phyloP scores from a whole-genome alignment of 2,888 invertebrate genomes.

The Dicyrtomina minuta region DNA sequence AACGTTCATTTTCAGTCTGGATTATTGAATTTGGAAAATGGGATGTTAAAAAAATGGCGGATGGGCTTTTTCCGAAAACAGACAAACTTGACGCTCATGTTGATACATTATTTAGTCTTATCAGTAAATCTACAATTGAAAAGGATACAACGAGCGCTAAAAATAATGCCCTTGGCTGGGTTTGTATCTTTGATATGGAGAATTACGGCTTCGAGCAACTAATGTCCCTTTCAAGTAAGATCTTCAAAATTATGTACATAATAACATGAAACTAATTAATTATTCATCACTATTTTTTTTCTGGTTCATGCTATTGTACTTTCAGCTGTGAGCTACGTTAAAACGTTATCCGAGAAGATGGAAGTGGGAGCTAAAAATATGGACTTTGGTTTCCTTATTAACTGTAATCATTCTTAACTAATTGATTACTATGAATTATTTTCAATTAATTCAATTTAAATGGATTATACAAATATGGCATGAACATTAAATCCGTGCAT shows the following conservation, averaged over 20 bases:
- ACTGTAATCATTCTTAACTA: background rate
- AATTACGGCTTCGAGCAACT: slow-evolving; percentile 7
- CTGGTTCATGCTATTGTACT: no score
- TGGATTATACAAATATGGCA: no score
- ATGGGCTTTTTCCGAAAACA: no score
- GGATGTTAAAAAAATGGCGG: no score
- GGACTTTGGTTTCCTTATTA: slow-evolving; percentile 6
- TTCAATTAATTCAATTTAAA: no score
- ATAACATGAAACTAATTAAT: background rate
- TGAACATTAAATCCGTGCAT: no score
- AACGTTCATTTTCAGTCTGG: no score
- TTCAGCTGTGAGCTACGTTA: no score
- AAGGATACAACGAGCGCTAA: slow-evolving; percentile 7
- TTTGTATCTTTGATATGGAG: slow-evolving; percentile 23
- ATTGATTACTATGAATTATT: background rate
- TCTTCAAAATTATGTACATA: background rate
- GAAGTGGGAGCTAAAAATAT: no score
- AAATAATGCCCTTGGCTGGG: slow-evolving; percentile 11
- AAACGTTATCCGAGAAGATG: no score
- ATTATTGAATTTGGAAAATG: no score
- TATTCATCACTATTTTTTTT: no score
- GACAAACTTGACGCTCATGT: slow-evolving; percentile 11
- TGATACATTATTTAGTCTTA: slow-evolving; percentile 2
- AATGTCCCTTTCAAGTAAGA: background rate
- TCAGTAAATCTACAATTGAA: background rate